Percentiles rank a stretch among this genome's conserved stretches.
These are phyloP conservation scores for Vanessa cardui DNA, from an alignment of 2,888 invertebrate species.

Conservation along the genomic window DNA sequence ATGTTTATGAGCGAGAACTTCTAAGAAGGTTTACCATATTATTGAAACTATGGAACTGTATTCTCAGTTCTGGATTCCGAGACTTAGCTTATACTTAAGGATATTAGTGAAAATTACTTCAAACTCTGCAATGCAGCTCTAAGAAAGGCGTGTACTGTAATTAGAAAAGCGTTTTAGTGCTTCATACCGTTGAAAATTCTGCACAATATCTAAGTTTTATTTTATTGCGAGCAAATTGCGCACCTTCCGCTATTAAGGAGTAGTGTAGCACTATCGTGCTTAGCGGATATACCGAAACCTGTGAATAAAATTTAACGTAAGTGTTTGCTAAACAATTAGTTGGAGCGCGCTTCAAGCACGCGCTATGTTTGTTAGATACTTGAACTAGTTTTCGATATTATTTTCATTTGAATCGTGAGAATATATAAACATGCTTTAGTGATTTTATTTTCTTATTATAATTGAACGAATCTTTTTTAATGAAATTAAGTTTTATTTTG, in stretches of 20 bases:
- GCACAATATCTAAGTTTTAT: slow-evolving; percentile 49
- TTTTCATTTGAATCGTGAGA: slow-evolving; percentile 22
- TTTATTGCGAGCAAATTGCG: slow-evolving; percentile 46
- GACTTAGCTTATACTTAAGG: slow-evolving; percentile 55
- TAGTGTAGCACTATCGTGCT: slow-evolving; percentile 23
- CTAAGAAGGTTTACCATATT: slow-evolving; percentile 22
- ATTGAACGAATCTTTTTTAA: too few relatives aligned
- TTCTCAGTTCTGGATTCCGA: slow-evolving; percentile 28
- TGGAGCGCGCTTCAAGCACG: slow-evolving; percentile 26
- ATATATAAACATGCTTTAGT: slow-evolving; percentile 14
- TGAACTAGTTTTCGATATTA: slow-evolving; percentile 37
- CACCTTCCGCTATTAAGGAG: slow-evolving; percentile 36
- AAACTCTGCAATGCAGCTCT: slow-evolving; percentile 71
- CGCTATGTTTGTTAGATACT: slow-evolving; percentile 31
- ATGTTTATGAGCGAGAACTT: slow-evolving; percentile 15
- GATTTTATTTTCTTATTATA: too few relatives aligned
- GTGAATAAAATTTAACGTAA: slow-evolving; percentile 33
- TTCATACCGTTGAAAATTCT: slow-evolving; percentile 45
- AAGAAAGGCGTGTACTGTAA: slow-evolving; percentile 58
- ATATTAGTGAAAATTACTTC: slow-evolving; percentile 67
- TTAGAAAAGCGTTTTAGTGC: slow-evolving; percentile 65
- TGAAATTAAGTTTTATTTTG: too few relatives aligned
- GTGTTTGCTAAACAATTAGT: slow-evolving; percentile 37
- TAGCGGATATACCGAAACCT: slow-evolving; percentile 25
- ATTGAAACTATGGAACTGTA: slow-evolving; percentile 27